phyloP scores from a whole-genome alignment of 2,888 invertebrate species.

The Eupithecia vulgata region DNA sequence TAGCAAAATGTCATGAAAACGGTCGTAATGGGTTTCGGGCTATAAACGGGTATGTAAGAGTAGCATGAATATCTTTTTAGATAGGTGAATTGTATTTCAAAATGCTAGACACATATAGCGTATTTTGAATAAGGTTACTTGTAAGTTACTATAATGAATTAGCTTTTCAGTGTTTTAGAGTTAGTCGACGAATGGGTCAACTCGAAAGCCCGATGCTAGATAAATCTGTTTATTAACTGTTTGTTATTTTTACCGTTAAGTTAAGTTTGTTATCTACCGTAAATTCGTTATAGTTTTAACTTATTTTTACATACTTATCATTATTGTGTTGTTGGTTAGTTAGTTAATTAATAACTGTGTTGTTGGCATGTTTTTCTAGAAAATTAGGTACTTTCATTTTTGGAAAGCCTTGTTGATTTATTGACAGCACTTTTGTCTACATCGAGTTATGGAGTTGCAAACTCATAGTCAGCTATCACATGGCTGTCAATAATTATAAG shows the following conservation, averaged over 20 bases:
- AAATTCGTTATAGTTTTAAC: not conserved
- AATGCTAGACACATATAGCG: constrained; percentile 66
- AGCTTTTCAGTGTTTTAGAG: constrained; percentile 84
- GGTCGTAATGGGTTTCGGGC: constrained; percentile 63
- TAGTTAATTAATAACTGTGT: not conserved
- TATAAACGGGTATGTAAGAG: constrained; percentile 76
- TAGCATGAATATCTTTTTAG: constrained; percentile 73
- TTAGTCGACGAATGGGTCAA: constrained; percentile 84
- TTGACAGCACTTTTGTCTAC: constrained; percentile 73
- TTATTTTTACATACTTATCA: not conserved
- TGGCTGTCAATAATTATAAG: constrained; percentile 84
- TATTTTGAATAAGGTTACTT: constrained; percentile 63
- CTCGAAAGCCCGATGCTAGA: constrained; percentile 75
- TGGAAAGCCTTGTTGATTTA: constrained; percentile 43
- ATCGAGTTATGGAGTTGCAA: constrained; percentile 71
- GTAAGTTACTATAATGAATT: constrained; percentile 60
- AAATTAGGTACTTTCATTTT: not conserved
- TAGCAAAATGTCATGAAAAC: constrained; percentile 29
- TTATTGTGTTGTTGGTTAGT: not conserved
- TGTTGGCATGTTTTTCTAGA: constrained; percentile 17
- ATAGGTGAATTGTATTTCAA: constrained; percentile 73
- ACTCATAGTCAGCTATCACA: constrained; percentile 84
- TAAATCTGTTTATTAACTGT: constrained; percentile 68
- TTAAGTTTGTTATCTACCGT: constrained; percentile 20
- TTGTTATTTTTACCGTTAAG: constrained; percentile 27